phyloP scores from a whole-genome alignment of 2,113 vertebrate species.

The Lontra canadensis region DNA sequence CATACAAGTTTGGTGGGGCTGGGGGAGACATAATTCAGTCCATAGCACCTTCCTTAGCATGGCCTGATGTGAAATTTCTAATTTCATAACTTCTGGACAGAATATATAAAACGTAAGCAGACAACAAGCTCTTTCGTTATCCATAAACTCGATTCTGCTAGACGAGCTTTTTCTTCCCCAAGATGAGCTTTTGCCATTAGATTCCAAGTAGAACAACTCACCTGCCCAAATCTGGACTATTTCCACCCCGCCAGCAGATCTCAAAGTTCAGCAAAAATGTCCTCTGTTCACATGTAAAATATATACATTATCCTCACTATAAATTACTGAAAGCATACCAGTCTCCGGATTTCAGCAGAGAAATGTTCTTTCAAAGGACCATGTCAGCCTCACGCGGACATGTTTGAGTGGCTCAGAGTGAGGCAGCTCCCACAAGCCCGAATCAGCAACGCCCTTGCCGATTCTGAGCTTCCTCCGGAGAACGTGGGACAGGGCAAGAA shows the following conservation, averaged over 20 bases:
- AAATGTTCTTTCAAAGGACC: not conserved
- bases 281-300: not conserved
- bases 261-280: not conserved
- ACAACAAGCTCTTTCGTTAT: not conserved
- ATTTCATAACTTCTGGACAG: not conserved
- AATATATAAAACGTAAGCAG: not conserved
- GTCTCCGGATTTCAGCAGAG: not conserved
- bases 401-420: rapidly evolving
- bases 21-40: no score
- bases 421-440: no score
- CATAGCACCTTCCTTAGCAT: not conserved
- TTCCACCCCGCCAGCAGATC: not conserved
- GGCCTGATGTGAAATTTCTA: not conserved
- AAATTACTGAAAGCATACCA: not conserved
- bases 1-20: not conserved
- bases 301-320: not conserved
- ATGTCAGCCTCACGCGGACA: rapidly evolving
- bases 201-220: not conserved
- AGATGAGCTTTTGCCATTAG: not conserved
- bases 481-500: rapidly evolving
- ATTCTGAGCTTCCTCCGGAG: not conserved
- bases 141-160: not conserved
- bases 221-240: not conserved
- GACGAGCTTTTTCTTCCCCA: not conserved
- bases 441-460: rapidly evolving